Conservation (phyloP, 2,888 invertebrate species). For the Cheilosia pagana region DNA sequence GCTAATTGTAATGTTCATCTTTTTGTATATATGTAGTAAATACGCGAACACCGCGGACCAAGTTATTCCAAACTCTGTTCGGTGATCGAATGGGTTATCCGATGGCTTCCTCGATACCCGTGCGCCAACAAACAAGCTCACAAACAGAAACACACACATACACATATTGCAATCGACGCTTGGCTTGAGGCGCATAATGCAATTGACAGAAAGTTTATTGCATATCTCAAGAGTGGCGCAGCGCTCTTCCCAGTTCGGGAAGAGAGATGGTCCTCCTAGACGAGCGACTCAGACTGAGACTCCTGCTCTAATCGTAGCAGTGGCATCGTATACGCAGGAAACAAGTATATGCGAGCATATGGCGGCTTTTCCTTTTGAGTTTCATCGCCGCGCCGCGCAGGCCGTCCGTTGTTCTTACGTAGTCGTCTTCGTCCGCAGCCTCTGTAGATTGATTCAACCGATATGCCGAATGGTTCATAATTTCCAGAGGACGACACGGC, state of each 20-base stretch:
- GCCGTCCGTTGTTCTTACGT: slow-evolving; percentile 11
- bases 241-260: slow-evolving; percentile 23
- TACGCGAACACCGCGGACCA: slow-evolving; percentile 20
- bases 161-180: slow-evolving; percentile 62
- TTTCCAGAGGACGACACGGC: slow-evolving; percentile 41
- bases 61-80: slow-evolving; percentile 41
- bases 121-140: slow-evolving; percentile 22
- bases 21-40: slow-evolving; percentile 51
- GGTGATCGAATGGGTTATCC: slow-evolving; percentile 65
- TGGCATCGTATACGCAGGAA: slow-evolving; percentile 71
- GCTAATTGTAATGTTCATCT: slow-evolving; percentile 71
- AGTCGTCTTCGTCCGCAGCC: slow-evolving; percentile 51
- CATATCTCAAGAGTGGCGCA: slow-evolving; percentile 51
- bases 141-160: slow-evolving; percentile 6
- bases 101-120: slow-evolving; percentile 65
- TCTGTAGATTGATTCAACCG: slow-evolving; percentile 71
- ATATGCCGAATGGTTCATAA: slow-evolving; percentile 73
- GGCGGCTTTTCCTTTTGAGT: slow-evolving; percentile 71
- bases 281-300: slow-evolving; percentile 35
- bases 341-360: slow-evolving; percentile 16
- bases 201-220: slow-evolving; percentile 75
- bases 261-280: slow-evolving; percentile 62
- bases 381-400: slow-evolving; percentile 48
- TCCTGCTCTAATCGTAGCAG: slow-evolving; percentile 61
- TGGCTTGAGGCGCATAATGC: slow-evolving; percentile 71